Evolutionary conservation across 2,797 vertebrate species (phyloP).

Genomic region (Molossus molossus): DNA sequence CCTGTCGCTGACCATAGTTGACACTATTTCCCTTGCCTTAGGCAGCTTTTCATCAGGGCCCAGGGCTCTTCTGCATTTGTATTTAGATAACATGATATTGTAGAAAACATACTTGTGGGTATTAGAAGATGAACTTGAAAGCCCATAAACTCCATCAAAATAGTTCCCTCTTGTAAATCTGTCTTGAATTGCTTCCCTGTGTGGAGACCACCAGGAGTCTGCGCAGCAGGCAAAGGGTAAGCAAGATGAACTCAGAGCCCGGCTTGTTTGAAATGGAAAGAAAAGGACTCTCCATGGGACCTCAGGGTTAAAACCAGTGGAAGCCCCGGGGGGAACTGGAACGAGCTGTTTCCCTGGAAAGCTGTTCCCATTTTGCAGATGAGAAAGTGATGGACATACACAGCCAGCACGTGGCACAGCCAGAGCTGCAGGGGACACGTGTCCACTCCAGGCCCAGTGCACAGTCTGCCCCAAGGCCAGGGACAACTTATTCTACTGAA

Average conservation of each 20-base stretch:
- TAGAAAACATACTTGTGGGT: not conserved
- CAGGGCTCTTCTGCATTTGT: not conserved
- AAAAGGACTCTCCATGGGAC: rapidly evolving
- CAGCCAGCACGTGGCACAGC: rapidly evolving
- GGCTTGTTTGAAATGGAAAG: not conserved
- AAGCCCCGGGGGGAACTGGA: not conserved
- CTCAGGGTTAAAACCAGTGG: not conserved
- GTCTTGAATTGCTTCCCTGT: not conserved
- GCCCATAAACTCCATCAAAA: not conserved
- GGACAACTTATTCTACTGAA: not conserved
- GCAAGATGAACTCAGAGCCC: rapidly evolving
- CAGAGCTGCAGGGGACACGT: not conserved
- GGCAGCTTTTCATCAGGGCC: not conserved
- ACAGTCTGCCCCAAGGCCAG: not conserved
- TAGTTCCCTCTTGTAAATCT: not conserved
- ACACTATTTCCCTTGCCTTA: not conserved
- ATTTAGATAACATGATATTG: not conserved
- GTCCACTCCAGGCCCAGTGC: not conserved
- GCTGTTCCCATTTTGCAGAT: not conserved
- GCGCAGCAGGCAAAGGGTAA: not conserved
- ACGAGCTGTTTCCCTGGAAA: not conserved
- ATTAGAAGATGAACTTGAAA: not conserved
- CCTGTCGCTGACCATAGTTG: rapidly evolving
- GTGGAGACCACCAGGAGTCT: not conserved
- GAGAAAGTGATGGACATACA: not conserved